A percentile compares a stretch with the other conserved stretches of the same genome.
Evolutionary conservation across 2,888 invertebrate species (phyloP).

Genomic region (Willowsia nigromaculata): DNA sequence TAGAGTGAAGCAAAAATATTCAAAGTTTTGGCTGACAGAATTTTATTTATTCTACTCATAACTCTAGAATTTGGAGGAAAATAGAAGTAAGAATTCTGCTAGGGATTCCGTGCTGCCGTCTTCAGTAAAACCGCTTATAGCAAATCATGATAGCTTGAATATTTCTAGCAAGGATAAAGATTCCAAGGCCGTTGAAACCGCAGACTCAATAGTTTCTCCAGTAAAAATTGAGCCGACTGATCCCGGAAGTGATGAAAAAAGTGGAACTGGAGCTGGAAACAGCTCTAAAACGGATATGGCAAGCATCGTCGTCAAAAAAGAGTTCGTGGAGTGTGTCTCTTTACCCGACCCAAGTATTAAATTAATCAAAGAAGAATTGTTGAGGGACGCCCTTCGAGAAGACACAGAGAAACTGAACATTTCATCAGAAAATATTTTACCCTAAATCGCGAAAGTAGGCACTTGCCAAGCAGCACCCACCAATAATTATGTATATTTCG

Average conservation of each 20-base stretch:
- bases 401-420: not conserved
- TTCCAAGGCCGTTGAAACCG: not conserved
- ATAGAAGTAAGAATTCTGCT: not conserved
- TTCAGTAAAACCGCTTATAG: slow-evolving; percentile 1
- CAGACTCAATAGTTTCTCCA: not conserved
- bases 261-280: not conserved
- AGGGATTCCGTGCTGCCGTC: not conserved
- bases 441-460: no score
- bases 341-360: not conserved
- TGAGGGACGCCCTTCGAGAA: not conserved
- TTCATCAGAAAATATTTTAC: not conserved
- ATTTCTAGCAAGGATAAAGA: not conserved
- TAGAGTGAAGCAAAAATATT: not conserved
- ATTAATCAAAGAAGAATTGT: not conserved
- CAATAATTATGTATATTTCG: no score
- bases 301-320: not conserved
- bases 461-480: no score
- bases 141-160: not conserved
- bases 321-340: not conserved
- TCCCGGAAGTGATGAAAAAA: not conserved
- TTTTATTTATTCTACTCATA: slow-evolving; percentile 14
- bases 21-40: not conserved
- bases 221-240: not conserved
- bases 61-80: slow-evolving; percentile 1
- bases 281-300: no score